Evolutionary conservation across 2,888 invertebrate species (phyloP), one percentile per base, ranked within the genome.

Genomic region (Hypomecis punctinalis): DNA sequence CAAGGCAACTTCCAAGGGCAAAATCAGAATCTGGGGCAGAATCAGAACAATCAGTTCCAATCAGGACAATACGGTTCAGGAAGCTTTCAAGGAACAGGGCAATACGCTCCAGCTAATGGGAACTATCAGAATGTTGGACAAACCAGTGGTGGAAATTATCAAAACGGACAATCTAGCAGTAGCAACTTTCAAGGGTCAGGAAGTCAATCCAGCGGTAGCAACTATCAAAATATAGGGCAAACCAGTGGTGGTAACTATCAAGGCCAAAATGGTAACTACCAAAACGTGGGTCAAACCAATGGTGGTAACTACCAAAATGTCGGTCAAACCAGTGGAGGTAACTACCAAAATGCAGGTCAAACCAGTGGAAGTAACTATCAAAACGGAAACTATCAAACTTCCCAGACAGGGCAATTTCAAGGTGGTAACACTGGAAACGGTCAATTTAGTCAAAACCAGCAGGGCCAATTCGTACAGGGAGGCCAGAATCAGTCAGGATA

Each of bases 1-100:
- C 80, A 80, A 57, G 70, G 67, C 5, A 63, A 66, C 1, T 72
- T 61, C 42, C 76, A 75, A 49, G 71, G 58, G n/a, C 80, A 80
- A 39, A 70, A 46, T 33, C 79, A 79, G 47, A 70, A 64, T 47
- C 79, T 79, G 45, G 74, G 66, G 37, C 76, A 76, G 10, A 61
- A 52, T 13, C 75, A 74, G 52, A 56, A 57, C 53, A 75, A 74
- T 4, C 59, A 69, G 6, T 70, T 69, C 47, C 71, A 71, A 23
- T 55, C 67, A 42, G 74, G 72, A 5, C 67, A 70, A 48, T 66
- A 63, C 11, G 64, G 65, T 0, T 48, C 60, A n/a, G 67, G 66
- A 9, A 69, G 69, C 40, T 67, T 52, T 39, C 70, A 67, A 39
- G 63, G 61, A 9, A 37, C 62, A 35, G 69, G 67, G 37, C 68